A percentile compares a stretch with the other conserved stretches of the same genome.
phyloP scores from a whole-genome alignment of 2,113 vertebrate genomes.

The Gopherus evgoodei region DNA sequence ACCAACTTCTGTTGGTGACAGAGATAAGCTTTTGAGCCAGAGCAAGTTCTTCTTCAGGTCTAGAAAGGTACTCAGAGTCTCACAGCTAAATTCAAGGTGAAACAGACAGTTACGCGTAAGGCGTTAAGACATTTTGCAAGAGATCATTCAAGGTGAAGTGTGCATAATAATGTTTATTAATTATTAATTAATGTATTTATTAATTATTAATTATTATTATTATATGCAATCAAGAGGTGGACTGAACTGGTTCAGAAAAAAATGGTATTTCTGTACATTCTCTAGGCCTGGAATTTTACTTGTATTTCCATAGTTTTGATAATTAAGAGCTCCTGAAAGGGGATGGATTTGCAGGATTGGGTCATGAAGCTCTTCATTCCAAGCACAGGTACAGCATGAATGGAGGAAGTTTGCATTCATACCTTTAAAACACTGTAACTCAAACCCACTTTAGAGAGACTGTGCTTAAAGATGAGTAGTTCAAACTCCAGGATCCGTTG shows the following conservation, averaged over 20 bases:
- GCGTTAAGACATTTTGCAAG: background rate
- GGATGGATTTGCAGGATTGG: background rate
- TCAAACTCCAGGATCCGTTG: background rate
- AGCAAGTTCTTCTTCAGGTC: no score
- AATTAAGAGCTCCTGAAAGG: background rate
- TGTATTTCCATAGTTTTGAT: background rate
- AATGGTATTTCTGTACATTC: background rate
- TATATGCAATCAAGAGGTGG: background rate
- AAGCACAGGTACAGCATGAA: background rate
- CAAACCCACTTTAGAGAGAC: background rate
- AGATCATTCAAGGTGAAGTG: background rate
- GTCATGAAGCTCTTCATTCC: background rate
- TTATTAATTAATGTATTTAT: no score
- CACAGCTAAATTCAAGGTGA: background rate
- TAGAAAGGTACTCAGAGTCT: background rate
- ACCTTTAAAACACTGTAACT: background rate
- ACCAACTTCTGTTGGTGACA: background rate
- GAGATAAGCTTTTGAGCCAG: background rate
- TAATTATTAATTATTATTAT: no score
- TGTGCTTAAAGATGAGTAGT: background rate
- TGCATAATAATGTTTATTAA: background rate
- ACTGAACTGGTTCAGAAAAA: background rate
- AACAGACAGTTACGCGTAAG: background rate
- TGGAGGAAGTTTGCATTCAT: background rate
- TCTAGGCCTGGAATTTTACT: background rate